Base-by-base conservation (phyloP, 2,888 invertebrate genomes). In the Oligia latruncula region DNA sequence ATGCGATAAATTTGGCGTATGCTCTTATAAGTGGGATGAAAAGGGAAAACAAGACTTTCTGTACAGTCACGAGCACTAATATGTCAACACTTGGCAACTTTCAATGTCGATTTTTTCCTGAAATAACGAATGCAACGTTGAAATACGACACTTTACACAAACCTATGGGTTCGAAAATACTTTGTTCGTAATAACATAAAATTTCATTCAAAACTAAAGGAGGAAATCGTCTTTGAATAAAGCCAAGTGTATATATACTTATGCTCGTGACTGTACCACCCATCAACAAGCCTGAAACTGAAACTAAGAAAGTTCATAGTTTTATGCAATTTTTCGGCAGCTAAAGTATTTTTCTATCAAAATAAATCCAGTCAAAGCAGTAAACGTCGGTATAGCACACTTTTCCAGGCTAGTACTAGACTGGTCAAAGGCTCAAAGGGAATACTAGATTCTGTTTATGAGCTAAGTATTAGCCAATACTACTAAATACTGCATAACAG, bases 1-100 rank as follows among this genome's bases (percentile, higher is more conserved):
- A 68, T 43, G 66, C 66, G 71, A 80, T 84, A 85, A 84, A 85
- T 85, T 87, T 77, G 67, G 77, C 72, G 80, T 64, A 74, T 55
- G 60, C 49, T 68, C 55, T 66, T 58, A 35, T 62, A 40, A 74
- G 72, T 78, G 70, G 72, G 9, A 58, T 68, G 43, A 58, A 75
- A 86, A 70, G 15, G 15, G 52, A 71, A 60, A 49, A 40, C 40
- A 55, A 62, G 66, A 46, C 35, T 15, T 62, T n/a, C 23, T 49
- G 55, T 29, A 29, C 29, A 29, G 29, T 29, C 29, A 29, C 29
- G 29, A 1, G 29, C 29, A 29, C 29, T 29, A 29, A 29, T 29
- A 29, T 29, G 29, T 29, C 29, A 29, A 29, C 29, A 29, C 29
- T 29, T 29, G 29, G 29, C 29, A 29, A 29, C 29, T 29, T 29